A percentile compares a stretch with the other conserved stretches of the same genome.
Evolutionary conservation across 2,797 vertebrate species (phyloP).

Genomic region (Aulostomus chinensis): DNA sequence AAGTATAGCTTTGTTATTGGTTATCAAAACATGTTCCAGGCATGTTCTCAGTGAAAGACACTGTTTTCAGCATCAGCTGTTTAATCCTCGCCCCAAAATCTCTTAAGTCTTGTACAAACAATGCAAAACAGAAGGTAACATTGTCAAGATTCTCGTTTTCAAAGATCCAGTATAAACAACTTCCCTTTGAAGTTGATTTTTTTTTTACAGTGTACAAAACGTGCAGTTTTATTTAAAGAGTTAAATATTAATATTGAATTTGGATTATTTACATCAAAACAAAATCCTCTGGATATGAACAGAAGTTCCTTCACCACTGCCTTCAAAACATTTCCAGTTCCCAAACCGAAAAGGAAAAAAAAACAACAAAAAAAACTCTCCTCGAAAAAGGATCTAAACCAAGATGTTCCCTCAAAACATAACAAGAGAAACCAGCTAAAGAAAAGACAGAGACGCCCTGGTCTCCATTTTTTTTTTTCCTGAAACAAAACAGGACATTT

Average conservation of each 20-base stretch:
- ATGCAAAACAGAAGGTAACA: constrained; percentile 66
- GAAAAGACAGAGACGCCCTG: not conserved
- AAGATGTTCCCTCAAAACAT: constrained; percentile 51
- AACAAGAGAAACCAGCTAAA: constrained; percentile 23
- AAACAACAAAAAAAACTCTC: constrained; percentile 35
- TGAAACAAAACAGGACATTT: constrained; percentile 23
- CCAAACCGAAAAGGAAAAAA: constrained; percentile 32
- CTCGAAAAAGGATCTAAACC: constrained; percentile 5
- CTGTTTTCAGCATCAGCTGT: constrained; percentile 54
- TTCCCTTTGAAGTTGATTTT: constrained; percentile 53
- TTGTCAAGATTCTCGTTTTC: constrained; percentile 54
- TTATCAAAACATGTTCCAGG: constrained; percentile 74
- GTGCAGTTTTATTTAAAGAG: constrained; percentile 71
- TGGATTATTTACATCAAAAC: constrained; percentile 76
- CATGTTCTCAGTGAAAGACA: constrained; percentile 71
- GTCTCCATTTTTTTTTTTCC: too few relatives aligned
- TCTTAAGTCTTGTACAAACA: constrained; percentile 69
- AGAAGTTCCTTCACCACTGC: constrained; percentile 61
- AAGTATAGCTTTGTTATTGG: constrained; percentile 74
- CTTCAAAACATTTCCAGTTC: constrained; percentile 59
- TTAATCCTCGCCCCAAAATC: constrained; percentile 56
- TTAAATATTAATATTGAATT: constrained; percentile 78
- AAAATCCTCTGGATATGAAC: constrained; percentile 65
- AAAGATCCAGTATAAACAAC: constrained; percentile 80
- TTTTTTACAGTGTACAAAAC: constrained; percentile 82